Conservation (phyloP, 2,888 invertebrate genomes). For the Dichetophora obliterata region DNA sequence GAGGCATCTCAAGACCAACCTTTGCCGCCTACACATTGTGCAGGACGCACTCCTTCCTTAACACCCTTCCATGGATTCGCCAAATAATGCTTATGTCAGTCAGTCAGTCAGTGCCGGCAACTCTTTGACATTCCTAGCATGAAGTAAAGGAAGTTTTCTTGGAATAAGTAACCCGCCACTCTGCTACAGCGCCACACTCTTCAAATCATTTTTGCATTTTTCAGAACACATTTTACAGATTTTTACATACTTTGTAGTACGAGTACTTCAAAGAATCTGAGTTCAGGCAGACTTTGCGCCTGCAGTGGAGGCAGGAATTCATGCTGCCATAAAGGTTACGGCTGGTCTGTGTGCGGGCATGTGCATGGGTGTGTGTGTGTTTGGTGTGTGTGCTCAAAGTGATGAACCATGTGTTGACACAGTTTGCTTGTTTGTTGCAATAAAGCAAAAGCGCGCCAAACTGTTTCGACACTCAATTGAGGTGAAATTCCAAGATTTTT, state of each 20-base stretch:
- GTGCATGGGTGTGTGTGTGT: not conserved
- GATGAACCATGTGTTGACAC: slow-evolving; percentile 30
- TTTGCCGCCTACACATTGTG: not conserved
- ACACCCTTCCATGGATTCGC: not conserved
- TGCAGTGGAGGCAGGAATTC: not conserved
- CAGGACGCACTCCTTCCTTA: not conserved
- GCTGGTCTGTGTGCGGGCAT: not conserved
- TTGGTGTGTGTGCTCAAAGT: not conserved
- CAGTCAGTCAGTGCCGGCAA: not conserved
- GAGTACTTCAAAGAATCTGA: too few relatives aligned
- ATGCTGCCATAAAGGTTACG: not conserved
- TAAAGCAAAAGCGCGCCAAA: not conserved
- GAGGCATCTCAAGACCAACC: not conserved
- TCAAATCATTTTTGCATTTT: slow-evolving; percentile 13
- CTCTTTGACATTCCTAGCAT: not conserved
- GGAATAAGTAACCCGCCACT: too few relatives aligned
- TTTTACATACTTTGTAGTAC: not conserved
- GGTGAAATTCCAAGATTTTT: slow-evolving; percentile 10
- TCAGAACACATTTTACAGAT: slow-evolving; percentile 3
- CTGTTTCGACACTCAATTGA: not conserved
- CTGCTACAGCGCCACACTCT: too few relatives aligned
- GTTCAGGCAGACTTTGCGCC: not conserved
- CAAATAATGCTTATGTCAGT: not conserved
- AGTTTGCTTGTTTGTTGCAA: slow-evolving; percentile 14
- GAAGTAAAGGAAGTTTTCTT: too few relatives aligned